A percentile compares a stretch with the other conserved stretches of the same genome.
phyloP scores from a whole-genome alignment of 2,888 invertebrate species.

The Cartodere bifasciata region DNA sequence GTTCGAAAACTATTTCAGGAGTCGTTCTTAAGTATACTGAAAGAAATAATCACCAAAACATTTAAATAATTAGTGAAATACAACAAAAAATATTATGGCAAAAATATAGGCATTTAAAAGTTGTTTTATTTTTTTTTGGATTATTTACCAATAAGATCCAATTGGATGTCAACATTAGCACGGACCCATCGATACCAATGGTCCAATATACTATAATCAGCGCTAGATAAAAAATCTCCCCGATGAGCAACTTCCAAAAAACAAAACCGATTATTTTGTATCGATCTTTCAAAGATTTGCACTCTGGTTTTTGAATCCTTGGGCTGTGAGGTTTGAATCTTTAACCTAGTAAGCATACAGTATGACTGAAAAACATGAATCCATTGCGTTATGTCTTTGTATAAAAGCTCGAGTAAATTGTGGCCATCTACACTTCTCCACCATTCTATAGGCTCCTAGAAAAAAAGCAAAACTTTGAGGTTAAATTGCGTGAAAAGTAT shows the following conservation, averaged over 20 bases:
- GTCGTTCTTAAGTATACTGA: conserved; percentile 54
- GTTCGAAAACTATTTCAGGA: conserved; percentile 51
- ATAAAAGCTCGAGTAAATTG: conserved; percentile 77
- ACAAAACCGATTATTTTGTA: conserved; percentile 72
- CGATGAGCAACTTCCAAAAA: conserved; percentile 62
- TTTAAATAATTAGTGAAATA: too few relatives aligned
- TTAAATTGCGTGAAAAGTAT: too few relatives aligned
- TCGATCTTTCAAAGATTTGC: conserved; percentile 81
- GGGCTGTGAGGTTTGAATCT: conserved; percentile 52
- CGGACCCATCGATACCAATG: conserved; percentile 80
- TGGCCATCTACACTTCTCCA: conserved; percentile 72
- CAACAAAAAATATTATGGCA: neutral
- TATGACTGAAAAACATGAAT: conserved; percentile 82
- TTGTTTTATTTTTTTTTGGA: conserved; percentile 31
- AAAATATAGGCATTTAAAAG: neutral
- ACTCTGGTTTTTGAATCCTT: conserved; percentile 48
- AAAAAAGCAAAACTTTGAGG: conserved; percentile 7
- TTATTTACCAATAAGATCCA: conserved; percentile 71
- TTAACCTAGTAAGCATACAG: conserved; percentile 79
- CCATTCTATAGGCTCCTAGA: conserved; percentile 70
- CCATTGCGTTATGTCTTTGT: conserved; percentile 72
- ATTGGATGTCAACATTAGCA: conserved; percentile 55
- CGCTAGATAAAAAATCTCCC: conserved; percentile 53
- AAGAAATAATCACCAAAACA: too few relatives aligned
- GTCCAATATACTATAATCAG: conserved; percentile 70